A percentile compares a stretch with the other conserved stretches of the same genome.
phyloP scores from a whole-genome alignment of 2,888 invertebrate genomes.

The Zeuzera pyrina region DNA sequence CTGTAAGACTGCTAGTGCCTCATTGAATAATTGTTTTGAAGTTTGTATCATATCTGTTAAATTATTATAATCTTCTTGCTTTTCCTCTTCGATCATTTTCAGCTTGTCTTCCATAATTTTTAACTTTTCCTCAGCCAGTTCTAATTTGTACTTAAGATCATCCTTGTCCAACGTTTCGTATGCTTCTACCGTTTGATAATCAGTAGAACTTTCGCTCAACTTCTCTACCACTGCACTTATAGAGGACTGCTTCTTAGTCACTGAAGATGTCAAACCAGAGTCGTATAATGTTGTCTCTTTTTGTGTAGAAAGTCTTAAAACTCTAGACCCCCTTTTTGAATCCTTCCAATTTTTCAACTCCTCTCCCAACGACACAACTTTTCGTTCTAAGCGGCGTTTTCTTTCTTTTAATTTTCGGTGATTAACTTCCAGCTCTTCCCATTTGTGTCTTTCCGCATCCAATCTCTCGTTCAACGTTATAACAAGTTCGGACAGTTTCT shows the following conservation, averaged over 20 bases:
- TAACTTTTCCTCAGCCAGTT: constrained; percentile 77
- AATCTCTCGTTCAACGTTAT: constrained; percentile 70
- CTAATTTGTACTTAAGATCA: constrained; percentile 62
- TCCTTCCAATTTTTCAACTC: constrained; percentile 38
- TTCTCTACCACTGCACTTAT: constrained; percentile 31
- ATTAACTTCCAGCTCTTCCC: constrained; percentile 70
- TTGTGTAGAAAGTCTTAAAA: constrained; percentile 32
- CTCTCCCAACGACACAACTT: constrained; percentile 32
- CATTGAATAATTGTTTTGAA: constrained; percentile 71
- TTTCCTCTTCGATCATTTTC: constrained; percentile 76
- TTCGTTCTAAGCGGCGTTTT: constrained; percentile 45
- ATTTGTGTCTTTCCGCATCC: constrained; percentile 72
- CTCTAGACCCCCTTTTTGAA: constrained; percentile 34
- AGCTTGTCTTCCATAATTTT: constrained; percentile 76
- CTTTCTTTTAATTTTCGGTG: constrained; percentile 72
- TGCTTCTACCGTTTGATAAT: constrained; percentile 29
- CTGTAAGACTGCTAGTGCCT: constrained; percentile 59
- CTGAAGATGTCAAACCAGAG: constrained; percentile 18
- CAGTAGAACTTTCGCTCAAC: constrained; percentile 38
- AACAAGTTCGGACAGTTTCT: constrained; percentile 73
- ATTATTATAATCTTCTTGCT: constrained; percentile 69
- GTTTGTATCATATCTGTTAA: constrained; percentile 72
- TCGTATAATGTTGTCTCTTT: constrained; percentile 27
- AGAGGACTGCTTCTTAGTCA: constrained; percentile 37
- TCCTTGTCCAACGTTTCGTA: constrained; percentile 48